Percentiles rank a stretch among this genome's conserved stretches.
phyloP scores from a whole-genome alignment of 2,113 vertebrate species.

The Dissostichus mawsoni region DNA sequence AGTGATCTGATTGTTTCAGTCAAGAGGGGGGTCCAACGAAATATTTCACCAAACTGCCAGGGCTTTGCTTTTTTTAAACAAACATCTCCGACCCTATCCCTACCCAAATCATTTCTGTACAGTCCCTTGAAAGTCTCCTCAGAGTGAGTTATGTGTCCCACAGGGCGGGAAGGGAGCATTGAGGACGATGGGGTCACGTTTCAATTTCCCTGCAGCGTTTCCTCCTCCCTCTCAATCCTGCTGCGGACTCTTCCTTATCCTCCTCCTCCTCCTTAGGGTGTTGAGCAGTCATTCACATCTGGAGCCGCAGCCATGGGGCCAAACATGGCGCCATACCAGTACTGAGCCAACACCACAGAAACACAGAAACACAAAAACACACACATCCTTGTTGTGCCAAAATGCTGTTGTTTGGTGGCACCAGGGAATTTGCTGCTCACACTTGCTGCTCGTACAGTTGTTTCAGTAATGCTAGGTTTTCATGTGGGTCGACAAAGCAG shows the following conservation, averaged over 20 bases:
- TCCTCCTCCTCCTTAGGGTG: constrained; percentile 26
- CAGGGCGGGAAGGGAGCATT: constrained; percentile 13
- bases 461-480: constrained; percentile 9
- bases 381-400: constrained; percentile 24
- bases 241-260: constrained; percentile 32
- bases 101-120: neutral
- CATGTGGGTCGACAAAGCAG: constrained; percentile 34
- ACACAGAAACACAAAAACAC: constrained; percentile 44
- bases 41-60: neutral
- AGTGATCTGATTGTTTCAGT: neutral
- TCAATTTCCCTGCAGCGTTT: constrained; percentile 31
- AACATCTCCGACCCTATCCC: neutral
- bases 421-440: constrained; percentile 28
- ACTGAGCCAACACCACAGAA: constrained; percentile 64
- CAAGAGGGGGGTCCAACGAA: neutral
- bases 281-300: constrained; percentile 75
- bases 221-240: constrained; percentile 39
- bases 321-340: constrained; percentile 76
- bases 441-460: neutral
- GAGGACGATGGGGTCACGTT: constrained; percentile 45
- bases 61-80: neutral
- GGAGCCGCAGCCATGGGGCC: constrained; percentile 68
- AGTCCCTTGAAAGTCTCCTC: constrained; percentile 23
- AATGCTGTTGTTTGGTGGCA: constrained; percentile 36
- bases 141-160: constrained; percentile 42